A percentile compares a stretch with the other conserved stretches of the same genome.
Evolutionary conservation across 1,140 invertebrate genomes (phyloP).

Genomic region (Drosophila chauvacae): DNA sequence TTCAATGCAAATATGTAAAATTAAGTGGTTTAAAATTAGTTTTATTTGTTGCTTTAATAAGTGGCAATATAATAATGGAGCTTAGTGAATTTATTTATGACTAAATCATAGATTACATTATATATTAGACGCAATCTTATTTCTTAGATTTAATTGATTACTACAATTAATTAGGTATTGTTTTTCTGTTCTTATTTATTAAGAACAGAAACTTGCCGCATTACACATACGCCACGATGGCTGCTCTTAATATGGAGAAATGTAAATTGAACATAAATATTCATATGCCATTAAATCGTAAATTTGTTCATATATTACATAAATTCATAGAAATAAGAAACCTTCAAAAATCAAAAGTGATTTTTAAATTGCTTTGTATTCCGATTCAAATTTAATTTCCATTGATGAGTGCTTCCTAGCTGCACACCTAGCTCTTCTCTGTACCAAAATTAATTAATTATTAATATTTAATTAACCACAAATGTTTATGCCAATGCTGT

Average conservation of each 20-base stretch:
- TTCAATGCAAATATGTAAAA: too few species aligned
- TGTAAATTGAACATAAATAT: not conserved
- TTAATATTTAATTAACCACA: slow-evolving; percentile 68
- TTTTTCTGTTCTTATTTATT: too few species aligned
- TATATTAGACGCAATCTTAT: too few species aligned
- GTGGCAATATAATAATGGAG: too few species aligned
- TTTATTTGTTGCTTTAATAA: not conserved
- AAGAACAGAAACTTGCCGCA: too few species aligned
- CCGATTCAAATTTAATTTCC: not conserved
- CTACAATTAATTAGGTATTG: too few species aligned
- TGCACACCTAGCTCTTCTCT: not conserved
- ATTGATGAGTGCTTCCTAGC: not conserved
- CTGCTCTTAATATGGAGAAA: too few species aligned
- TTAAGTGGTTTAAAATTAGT: not conserved
- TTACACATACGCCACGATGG: too few species aligned
- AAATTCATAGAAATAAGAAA: not conserved
- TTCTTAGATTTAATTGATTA: too few species aligned
- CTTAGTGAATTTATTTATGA: not conserved
- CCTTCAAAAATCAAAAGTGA: too few species aligned
- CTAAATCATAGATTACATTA: not conserved
- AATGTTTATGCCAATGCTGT: slow-evolving; percentile 38
- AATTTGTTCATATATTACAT: not conserved
- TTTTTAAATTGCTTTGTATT: too few species aligned
- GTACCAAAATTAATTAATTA: slow-evolving; percentile 15
- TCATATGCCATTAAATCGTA: not conserved